Percentiles rank a stretch among this genome's conserved stretches.
Conservation (phyloP, 2,797 vertebrate species). For the Phataginus tetradactyla region DNA sequence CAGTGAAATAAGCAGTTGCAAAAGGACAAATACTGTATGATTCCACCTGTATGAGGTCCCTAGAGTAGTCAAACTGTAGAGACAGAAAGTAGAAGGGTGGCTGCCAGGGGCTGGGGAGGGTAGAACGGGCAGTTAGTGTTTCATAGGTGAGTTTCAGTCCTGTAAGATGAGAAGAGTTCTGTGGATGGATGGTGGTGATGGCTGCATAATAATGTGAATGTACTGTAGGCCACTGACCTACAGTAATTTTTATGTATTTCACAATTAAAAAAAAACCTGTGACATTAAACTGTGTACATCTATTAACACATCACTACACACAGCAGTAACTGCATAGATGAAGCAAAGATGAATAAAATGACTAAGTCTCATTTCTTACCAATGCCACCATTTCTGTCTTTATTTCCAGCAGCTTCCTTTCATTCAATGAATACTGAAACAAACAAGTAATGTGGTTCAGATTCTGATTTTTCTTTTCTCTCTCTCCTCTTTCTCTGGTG, state of each 20-base stretch:
- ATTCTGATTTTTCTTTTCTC: neutral
- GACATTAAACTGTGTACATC: neutral
- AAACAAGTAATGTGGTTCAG: conserved; percentile 41
- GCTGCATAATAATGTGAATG: neutral
- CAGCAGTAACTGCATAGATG: neutral
- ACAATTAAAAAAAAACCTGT: neutral
- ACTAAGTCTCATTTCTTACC: conserved; percentile 87
- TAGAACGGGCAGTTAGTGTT: neutral
- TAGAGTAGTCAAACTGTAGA: neutral
- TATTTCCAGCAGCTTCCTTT: conserved; percentile 92
- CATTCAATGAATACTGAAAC: conserved; percentile 92
- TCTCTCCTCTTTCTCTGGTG: neutral
- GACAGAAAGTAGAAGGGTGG: neutral
- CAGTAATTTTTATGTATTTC: neutral
- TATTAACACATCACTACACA: neutral
- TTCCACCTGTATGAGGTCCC: neutral
- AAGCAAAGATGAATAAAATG: neutral
- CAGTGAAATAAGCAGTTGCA: neutral
- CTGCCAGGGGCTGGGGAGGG: neutral
- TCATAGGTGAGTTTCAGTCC: neutral
- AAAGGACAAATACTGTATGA: neutral
- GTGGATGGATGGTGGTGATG: neutral
- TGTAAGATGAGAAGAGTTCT: neutral
- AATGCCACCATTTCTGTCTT: conserved; percentile 94
- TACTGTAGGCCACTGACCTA: neutral